Evolutionary conservation across 2,113 vertebrate genomes (phyloP).

Genomic region (Planiliza haematocheilus): DNA sequence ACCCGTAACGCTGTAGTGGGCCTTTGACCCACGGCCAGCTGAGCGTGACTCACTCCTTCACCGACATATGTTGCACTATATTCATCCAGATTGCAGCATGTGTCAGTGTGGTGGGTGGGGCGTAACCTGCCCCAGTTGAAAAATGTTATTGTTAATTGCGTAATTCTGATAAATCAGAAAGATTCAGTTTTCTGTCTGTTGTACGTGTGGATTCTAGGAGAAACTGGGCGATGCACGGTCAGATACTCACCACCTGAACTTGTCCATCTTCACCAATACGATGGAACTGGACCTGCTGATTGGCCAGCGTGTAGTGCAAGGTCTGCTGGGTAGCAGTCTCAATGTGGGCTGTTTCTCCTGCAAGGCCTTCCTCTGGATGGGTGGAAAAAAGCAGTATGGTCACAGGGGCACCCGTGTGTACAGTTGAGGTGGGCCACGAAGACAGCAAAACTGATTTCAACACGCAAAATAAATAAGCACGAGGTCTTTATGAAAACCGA

Average conservation of each 20-base stretch:
- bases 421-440: conserved; percentile 15
- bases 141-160: not conserved
- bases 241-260: conserved; percentile 93
- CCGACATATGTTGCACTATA: conserved; percentile 20
- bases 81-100: conserved; percentile 6
- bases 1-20: conserved; percentile 31
- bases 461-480: conserved; percentile 3
- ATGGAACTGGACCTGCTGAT: conserved; percentile 95
- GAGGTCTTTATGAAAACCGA: not conserved
- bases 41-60: conserved; percentile 21
- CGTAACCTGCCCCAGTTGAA: conserved; percentile 1
- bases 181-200: too few species aligned
- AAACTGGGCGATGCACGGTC: not conserved
- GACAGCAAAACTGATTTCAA: not conserved
- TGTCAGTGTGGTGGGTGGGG: conserved; percentile 32
- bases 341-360: conserved; percentile 81
- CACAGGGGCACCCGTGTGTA: not conserved
- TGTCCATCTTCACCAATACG: conserved; percentile 97
- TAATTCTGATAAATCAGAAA: too few species aligned
- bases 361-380: conserved; percentile 73
- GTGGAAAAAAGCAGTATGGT: conserved; percentile 39
- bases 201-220: too few species aligned
- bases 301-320: conserved; percentile 94
- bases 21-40: conserved; percentile 33
- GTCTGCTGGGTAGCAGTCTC: conserved; percentile 91